A percentile compares a stretch with the other conserved stretches of the same genome.
phyloP scores from a whole-genome alignment of 2,888 invertebrate genomes.

The Temnothorax rugatulus region DNA sequence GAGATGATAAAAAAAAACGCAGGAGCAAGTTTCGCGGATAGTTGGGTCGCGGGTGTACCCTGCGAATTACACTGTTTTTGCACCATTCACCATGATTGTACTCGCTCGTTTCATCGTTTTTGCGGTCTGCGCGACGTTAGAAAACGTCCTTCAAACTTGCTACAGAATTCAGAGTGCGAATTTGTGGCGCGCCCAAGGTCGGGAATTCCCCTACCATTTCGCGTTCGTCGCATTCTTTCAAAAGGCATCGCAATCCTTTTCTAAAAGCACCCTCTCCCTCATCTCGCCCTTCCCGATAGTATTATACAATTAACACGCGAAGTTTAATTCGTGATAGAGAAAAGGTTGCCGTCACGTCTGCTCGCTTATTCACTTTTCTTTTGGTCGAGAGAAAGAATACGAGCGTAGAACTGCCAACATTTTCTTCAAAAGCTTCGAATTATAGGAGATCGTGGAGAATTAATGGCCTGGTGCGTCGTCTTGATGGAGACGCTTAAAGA shows the following conservation, averaged over 20 bases:
- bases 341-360: not conserved
- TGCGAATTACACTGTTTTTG: slow-evolving; percentile 3
- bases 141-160: not conserved
- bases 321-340: slow-evolving; percentile 23
- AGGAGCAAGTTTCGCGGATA: not conserved
- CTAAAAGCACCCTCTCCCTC: not conserved
- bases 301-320: slow-evolving; percentile 32
- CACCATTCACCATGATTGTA: not conserved
- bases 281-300: not conserved
- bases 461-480: slow-evolving; percentile 53
- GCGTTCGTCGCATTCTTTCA: not conserved
- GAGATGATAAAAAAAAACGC: slow-evolving; percentile 26
- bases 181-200: not conserved
- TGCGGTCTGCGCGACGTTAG: not conserved
- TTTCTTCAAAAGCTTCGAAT: slow-evolving; percentile 48
- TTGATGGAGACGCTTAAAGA: slow-evolving; percentile 56
- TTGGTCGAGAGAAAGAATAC: slow-evolving; percentile 37
- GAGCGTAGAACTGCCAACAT: slow-evolving; percentile 18
- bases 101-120: not conserved
- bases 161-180: not conserved
- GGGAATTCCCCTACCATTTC: not conserved
- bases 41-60: not conserved
- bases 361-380: not conserved
- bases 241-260: slow-evolving; percentile 13
- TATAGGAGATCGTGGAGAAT: slow-evolving; percentile 50